Base-by-base conservation (phyloP, 2,888 invertebrate genomes). In the Pseudococcus longispinus region DNA sequence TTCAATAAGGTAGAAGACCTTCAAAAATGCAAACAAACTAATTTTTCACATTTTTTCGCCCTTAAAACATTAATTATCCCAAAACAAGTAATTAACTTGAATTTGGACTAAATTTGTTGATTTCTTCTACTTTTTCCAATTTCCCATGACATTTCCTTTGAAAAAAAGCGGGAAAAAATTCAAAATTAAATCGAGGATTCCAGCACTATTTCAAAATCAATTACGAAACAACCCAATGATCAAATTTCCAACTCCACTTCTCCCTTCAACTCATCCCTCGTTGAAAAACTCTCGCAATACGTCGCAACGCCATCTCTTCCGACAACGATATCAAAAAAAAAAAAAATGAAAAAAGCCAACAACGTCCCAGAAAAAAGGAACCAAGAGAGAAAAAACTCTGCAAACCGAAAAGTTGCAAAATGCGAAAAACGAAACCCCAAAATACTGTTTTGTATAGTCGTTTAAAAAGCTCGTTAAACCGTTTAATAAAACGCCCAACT, bases 401-500 rank as follows among this genome's bases (percentile, higher is more conserved):
- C 74, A 26, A 74, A 65, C 65, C 65, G 65, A 65, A 65, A 65
- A 65, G 65, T 65, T 65, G 26, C 65, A 65, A 65, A 65, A 65
- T 65, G 65, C 65, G 65, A 65, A 65, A 29, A 74, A 74, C 74
- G 37, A 74, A 74, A 32, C 37, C 74, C 74, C 74, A 74, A 74
- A 74, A 74, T 74, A 5, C 74, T n/a, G 74, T 74, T 74, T 37
- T 32, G 74, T 37, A 74, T 74, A 74, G 74, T 85, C 85, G 85
- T 85, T 85, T 85, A 70, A 85, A 85, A 85, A 85, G 85, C 85
- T 85, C 85, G 85, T 85, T 85, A 85, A 85, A 85, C 85, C 85
- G 85, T 85, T 85, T 85, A 85, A 85, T 85, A 85, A 85, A 85
- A 85, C 85, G 85, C 77, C 85, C 85, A 85, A 85, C 85, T 85